Evolutionary conservation across 2,113 vertebrate species (phyloP).

Genomic region (Petrocephalus zakoni): DNA sequence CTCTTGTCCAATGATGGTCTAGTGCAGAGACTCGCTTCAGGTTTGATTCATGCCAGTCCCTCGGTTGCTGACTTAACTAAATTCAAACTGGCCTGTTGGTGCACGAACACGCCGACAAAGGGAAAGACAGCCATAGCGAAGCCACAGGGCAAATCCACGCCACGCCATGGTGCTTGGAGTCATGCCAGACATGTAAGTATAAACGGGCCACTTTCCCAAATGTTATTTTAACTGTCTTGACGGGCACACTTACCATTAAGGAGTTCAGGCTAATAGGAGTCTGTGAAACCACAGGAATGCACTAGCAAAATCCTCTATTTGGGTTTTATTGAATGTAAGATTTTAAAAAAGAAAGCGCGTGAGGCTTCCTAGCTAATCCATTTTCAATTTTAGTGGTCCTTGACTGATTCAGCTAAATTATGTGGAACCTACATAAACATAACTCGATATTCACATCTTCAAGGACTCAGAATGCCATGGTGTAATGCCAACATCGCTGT

Average conservation of each 20-base stretch:
- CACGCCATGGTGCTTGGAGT: not conserved
- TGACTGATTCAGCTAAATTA: not conserved
- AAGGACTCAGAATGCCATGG: not conserved
- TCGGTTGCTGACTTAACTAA: not conserved
- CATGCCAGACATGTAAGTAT: not conserved
- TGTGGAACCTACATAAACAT: not conserved
- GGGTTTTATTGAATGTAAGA: not conserved
- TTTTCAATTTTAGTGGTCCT: not conserved
- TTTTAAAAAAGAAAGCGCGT: not conserved
- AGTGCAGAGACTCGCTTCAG: not conserved
- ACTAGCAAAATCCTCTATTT: not conserved
- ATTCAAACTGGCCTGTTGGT: not conserved
- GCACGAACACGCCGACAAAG: not conserved
- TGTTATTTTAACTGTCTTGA: not conserved
- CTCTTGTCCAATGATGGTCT: too few species aligned
- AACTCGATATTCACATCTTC: not conserved
- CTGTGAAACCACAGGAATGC: constrained; percentile 16
- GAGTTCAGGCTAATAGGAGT: not conserved
- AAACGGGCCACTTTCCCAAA: not conserved
- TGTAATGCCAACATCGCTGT: not conserved
- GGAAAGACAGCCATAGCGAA: not conserved
- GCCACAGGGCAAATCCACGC: not conserved
- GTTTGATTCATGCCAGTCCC: not conserved
- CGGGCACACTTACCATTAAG: not conserved
- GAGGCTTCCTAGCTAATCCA: not conserved